phyloP scores from a whole-genome alignment of 2,888 invertebrate genomes.

The Melieria omissa region DNA sequence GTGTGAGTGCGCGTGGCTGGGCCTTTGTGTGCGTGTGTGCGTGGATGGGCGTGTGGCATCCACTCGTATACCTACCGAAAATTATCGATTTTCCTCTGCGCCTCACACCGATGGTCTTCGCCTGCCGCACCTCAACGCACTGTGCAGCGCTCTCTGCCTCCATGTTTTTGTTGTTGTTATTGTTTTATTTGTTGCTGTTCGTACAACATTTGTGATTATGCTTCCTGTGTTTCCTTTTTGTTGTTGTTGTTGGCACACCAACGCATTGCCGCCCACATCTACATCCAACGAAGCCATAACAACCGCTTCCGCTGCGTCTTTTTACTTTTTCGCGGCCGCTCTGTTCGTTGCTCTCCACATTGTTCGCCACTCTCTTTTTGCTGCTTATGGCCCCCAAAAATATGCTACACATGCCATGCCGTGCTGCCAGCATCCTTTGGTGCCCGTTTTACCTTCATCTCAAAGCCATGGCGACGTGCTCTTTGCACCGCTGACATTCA shows the following conservation, averaged over 20 bases:
- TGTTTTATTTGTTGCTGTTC: not conserved
- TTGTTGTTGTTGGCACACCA: constrained; percentile 25
- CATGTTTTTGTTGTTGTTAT: constrained; percentile 4
- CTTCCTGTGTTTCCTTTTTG: not conserved
- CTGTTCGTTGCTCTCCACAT: not conserved
- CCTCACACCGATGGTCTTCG: constrained; percentile 8
- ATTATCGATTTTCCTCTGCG: constrained; percentile 30
- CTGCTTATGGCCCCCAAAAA: constrained; percentile 7
- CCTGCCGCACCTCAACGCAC: not conserved
- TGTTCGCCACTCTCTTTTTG: no score
- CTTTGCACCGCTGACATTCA: not conserved
- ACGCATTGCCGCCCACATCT: constrained; percentile 8
- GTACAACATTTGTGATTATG: not conserved
- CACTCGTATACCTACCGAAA: constrained; percentile 31
- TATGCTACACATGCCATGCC: constrained; percentile 8
- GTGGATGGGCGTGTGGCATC: not conserved
- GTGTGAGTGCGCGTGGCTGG: constrained; percentile 7
- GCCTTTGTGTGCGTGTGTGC: not conserved
- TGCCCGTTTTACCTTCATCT: not conserved
- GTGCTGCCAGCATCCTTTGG: not conserved
- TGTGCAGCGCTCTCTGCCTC: not conserved
- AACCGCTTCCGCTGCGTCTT: not conserved
- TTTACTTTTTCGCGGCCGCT: not conserved
- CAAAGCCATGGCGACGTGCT: not conserved
- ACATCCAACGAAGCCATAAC: not conserved